Conservation (phyloP, 2,797 vertebrate genomes). For the Neosalanx taihuensis region DNA sequence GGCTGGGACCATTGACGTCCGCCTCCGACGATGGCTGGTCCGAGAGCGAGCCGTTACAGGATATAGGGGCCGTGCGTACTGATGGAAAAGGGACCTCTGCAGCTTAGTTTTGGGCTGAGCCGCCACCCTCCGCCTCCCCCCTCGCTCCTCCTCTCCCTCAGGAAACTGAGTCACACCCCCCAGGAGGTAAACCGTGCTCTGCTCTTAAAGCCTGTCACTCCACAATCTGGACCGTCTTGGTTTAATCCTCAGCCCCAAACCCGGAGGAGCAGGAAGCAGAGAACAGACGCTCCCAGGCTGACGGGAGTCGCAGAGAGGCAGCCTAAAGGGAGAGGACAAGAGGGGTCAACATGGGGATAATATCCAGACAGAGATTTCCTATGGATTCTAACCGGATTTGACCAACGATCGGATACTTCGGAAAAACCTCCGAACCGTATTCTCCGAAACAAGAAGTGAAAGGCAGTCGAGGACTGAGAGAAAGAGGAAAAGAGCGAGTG, state of each 20-base stretch:
- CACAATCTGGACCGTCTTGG: conserved; percentile 58
- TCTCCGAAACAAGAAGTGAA: background rate
- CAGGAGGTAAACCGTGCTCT: conserved; percentile 62
- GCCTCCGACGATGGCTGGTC: no score
- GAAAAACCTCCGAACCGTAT: no score
- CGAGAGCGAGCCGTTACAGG: no score
- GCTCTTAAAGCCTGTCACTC: conserved; percentile 60
- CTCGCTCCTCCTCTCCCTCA: background rate
- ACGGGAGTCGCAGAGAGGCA: background rate
- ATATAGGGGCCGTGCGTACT: background rate
- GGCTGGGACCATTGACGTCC: no score
- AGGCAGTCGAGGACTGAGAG: conserved; percentile 1
- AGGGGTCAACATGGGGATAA: conserved; percentile 22
- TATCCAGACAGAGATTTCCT: background rate
- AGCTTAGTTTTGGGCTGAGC: conserved; percentile 16
- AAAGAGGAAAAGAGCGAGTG: conserved; percentile 10
- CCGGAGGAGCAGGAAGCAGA: conserved; percentile 3
- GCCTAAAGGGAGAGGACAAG: conserved; percentile 15
- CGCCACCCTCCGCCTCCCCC: conserved; percentile 5
- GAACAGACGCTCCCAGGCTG: conserved; percentile 17
- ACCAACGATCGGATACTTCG: background rate
- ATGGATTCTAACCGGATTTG: conserved; percentile 18
- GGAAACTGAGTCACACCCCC: conserved; percentile 40
- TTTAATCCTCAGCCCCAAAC: conserved; percentile 61
- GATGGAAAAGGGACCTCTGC: background rate